Conservation (phyloP, 2,113 vertebrate species). For the Tor tambroides region DNA sequence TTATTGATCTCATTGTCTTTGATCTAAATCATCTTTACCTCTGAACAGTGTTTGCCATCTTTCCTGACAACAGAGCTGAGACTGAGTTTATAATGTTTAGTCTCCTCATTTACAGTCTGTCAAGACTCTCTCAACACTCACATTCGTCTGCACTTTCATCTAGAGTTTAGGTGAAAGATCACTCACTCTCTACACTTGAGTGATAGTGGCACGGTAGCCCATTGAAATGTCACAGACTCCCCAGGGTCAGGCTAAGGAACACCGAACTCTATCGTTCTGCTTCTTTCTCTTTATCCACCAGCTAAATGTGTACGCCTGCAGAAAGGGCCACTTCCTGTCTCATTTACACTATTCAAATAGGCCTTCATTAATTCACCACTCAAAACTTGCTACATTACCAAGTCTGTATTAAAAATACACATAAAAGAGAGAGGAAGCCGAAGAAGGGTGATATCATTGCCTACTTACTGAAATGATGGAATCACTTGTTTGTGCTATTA, state of each 20-base stretch:
- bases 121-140: constrained; percentile 2
- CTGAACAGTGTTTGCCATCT: no score
- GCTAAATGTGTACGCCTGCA: constrained; percentile 4
- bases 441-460: background rate
- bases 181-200: constrained; percentile 39
- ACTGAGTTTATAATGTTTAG: constrained; percentile 5
- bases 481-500: background rate
- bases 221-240: constrained; percentile 60
- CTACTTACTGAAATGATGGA: background rate
- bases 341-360: constrained; percentile 3
- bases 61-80: background rate
- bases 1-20: background rate
- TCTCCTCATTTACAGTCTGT: constrained; percentile 20
- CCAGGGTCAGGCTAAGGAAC: constrained; percentile 23
- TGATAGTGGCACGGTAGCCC: constrained; percentile 27
- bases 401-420: constrained; percentile 19
- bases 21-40: background rate
- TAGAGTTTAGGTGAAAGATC: constrained; percentile 70
- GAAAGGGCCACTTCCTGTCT: constrained; percentile 26
- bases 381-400: constrained; percentile 7
- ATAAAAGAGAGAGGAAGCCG: background rate
- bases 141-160: constrained; percentile 29
- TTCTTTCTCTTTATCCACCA: constrained; percentile 19
- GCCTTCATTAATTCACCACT: background rate
- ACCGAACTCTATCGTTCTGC: constrained; percentile 34